These are phyloP conservation scores for Scaptomyza hsui DNA, from an alignment of 1,140 invertebrate genomes.

Conservation along the genomic window DNA sequence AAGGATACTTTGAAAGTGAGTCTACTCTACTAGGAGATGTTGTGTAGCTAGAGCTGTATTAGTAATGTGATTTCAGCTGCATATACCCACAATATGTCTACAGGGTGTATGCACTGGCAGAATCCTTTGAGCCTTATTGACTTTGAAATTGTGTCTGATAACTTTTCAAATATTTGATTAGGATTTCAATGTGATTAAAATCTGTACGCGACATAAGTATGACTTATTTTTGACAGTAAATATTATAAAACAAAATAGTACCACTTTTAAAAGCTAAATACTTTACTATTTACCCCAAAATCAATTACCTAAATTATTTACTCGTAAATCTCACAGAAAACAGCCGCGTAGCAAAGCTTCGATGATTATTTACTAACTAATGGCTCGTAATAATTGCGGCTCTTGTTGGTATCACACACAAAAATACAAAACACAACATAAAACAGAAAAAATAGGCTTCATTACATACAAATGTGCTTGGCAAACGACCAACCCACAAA, in stretches of 20 bases:
- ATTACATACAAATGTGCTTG: slow-evolving; percentile 75
- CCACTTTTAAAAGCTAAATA: too few relatives aligned
- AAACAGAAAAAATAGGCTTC: slow-evolving; percentile 70
- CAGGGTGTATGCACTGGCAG: too few relatives aligned
- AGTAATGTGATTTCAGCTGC: too few relatives aligned
- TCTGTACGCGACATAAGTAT: too few relatives aligned
- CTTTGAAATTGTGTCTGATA: too few relatives aligned
- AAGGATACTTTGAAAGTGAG: too few relatives aligned
- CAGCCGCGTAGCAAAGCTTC: slow-evolving; percentile 15
- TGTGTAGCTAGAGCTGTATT: not conserved
- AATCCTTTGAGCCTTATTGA: too few relatives aligned
- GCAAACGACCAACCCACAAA: slow-evolving; percentile 48
- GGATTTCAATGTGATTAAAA: too few relatives aligned
- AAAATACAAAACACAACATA: not conserved
- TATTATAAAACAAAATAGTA: too few relatives aligned
- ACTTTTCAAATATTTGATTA: too few relatives aligned
- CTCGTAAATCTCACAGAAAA: slow-evolving; percentile 6
- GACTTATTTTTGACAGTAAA: too few relatives aligned
- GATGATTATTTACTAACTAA: slow-evolving; percentile 61
- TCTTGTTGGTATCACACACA: slow-evolving; percentile 44
- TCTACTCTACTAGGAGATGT: not conserved
- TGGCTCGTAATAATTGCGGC: slow-evolving; percentile 74
- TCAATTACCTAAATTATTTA: slow-evolving; percentile 8
- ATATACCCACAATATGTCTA: too few relatives aligned
- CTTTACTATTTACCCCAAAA: not conserved